phyloP scores from a whole-genome alignment of 2,888 invertebrate species.

The Sepiola atlantica region DNA sequence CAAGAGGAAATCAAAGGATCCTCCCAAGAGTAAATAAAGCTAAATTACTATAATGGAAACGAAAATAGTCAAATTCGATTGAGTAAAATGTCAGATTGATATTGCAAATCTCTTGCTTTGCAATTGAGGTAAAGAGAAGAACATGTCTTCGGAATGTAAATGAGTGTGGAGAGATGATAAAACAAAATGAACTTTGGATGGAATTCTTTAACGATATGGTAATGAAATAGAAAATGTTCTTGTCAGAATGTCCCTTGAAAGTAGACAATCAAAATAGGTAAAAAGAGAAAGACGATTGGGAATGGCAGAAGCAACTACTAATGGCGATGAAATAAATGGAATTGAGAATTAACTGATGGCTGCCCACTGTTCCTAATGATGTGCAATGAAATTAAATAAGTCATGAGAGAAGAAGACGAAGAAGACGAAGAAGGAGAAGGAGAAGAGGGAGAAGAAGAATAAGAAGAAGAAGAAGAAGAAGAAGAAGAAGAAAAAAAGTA shows the following conservation, averaged over 20 bases:
- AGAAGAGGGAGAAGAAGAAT: too few species aligned
- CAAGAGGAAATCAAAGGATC: conserved; percentile 32
- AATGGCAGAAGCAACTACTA: conserved; percentile 6
- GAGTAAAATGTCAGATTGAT: conserved; percentile 1
- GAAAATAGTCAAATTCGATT: conserved; percentile 32
- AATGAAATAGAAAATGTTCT: conserved; percentile 32
- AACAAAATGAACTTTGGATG: conserved; percentile 19
- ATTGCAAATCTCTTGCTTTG: conserved; percentile 20
- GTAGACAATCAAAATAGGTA: conserved; percentile 32
- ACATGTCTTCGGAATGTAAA: background rate
- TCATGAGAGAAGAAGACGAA: background rate
- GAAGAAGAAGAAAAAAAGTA: too few species aligned
- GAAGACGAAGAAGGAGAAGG: background rate
- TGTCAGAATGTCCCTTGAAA: conserved; percentile 22
- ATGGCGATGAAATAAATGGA: conserved; percentile 32
- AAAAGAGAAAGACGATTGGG: conserved; percentile 22
- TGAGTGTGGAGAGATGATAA: background rate
- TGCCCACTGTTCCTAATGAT: conserved; percentile 22
- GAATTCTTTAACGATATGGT: conserved; percentile 13
- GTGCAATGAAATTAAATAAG: conserved; percentile 32
- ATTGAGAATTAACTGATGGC: conserved; percentile 32
- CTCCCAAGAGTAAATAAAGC: background rate
- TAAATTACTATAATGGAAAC: conserved; percentile 32
- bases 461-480: too few species aligned
- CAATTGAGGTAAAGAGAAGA: background rate